Base-by-base conservation (phyloP, 2,113 vertebrate species). In the Geococcyx californianus region DNA sequence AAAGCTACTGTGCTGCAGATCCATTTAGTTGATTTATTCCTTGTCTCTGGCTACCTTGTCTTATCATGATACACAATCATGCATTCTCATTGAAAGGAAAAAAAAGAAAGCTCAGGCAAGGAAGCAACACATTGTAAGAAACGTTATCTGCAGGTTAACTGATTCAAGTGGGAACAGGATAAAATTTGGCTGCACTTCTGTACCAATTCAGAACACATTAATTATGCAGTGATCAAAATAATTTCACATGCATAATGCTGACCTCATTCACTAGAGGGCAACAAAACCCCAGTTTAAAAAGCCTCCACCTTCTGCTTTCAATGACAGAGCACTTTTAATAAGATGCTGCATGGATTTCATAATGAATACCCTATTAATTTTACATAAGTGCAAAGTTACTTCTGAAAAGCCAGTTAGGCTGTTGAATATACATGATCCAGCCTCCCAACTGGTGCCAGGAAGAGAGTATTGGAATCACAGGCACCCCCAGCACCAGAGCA, bases 241-340 rank as follows among this genome's bases (percentile, higher is more conserved):
- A 97, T 97, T 97, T 95, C 69, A 84, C 96, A 90, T 95, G 97
- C 97, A 98, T 96, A 95, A 97, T 97, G 97, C 98, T 98, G 98
- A 98, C 98, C 98, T 98, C 96, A 96, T 97, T 98, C 98, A 98
- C 98, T 98, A 98, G 98, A 98, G 98, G 98, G 98, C 98, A 98
- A 98, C 98, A 98, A 94, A 98, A 67, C 96, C 97, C 96, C 95
- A 97, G 97, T 80, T 94, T 97, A 93, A 97, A 96, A 90, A 96
- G 67, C 95, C 96, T 95, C 96, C 94, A 72, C 96, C 96, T 98
- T 93, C 96, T 87, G n/a, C 94, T 97, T 87, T 87, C 93, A 91
- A 94, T 90, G 95, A 96, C 90, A 60, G 95, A 97, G 95, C 95
- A 94, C 49, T 55, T 97, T 96, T 97, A 96, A 92, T 93, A 84